A percentile compares a stretch with the other conserved stretches of the same genome.
Conservation (phyloP, 2,888 invertebrate genomes). For the Graphium colonna region DNA sequence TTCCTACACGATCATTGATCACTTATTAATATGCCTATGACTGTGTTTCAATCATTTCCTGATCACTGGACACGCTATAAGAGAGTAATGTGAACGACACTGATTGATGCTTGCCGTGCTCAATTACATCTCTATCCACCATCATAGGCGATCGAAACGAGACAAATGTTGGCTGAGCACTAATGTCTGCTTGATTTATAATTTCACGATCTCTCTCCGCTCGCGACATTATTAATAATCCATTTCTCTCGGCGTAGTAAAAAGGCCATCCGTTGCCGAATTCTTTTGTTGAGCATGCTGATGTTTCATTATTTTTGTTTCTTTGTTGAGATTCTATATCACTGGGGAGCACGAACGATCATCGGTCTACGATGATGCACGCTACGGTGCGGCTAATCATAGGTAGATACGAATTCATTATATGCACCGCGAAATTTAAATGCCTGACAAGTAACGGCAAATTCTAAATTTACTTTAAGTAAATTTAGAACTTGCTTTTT, state of each 20-base stretch:
- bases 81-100: slow-evolving; percentile 52
- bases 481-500: no score
- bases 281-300: slow-evolving; percentile 31
- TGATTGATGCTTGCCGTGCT: slow-evolving; percentile 58
- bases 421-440: slow-evolving; percentile 18
- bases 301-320: slow-evolving; percentile 72
- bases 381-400: slow-evolving; percentile 73
- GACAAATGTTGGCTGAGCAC: no score
- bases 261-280: slow-evolving; percentile 29
- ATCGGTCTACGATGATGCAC: slow-evolving; percentile 75
- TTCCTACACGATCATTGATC: slow-evolving; percentile 33
- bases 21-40: slow-evolving; percentile 40
- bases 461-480: no score
- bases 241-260: slow-evolving; percentile 20
- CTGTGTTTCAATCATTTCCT: slow-evolving; percentile 43
- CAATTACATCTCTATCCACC: slow-evolving; percentile 50
- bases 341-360: slow-evolving; percentile 77
- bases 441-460: no score
- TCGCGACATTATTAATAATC: slow-evolving; percentile 30
- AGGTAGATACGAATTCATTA: slow-evolving; percentile 63
- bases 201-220: slow-evolving; percentile 17
- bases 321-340: slow-evolving; percentile 79
- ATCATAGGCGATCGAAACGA: slow-evolving; percentile 45
- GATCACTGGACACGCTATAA: slow-evolving; percentile 50
- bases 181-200: slow-evolving; percentile 40